phyloP scores from a whole-genome alignment of 1,140 invertebrate genomes.

The Phthorimaea operculella region DNA sequence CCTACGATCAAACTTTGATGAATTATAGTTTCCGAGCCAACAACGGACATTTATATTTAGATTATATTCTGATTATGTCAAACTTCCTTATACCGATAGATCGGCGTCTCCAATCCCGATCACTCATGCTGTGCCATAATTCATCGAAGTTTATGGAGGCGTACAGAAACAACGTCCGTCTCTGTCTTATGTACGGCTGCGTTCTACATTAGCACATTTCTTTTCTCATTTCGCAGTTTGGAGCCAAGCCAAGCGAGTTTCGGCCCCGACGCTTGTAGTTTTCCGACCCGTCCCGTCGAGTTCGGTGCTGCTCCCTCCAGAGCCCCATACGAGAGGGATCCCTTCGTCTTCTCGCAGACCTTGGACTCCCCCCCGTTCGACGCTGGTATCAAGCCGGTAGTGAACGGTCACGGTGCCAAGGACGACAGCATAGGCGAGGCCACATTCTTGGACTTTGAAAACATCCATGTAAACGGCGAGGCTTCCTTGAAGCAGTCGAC shows the following conservation, averaged over 20 bases:
- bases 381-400: slow-evolving; percentile 24
- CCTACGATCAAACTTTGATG: too few species aligned
- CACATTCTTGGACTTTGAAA: slow-evolving; percentile 58
- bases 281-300: slow-evolving; percentile 59
- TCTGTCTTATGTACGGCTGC: slow-evolving; percentile 49
- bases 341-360: slow-evolving; percentile 29
- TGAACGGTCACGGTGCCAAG: slow-evolving; percentile 30
- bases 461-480: slow-evolving; percentile 32
- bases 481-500: slow-evolving; percentile 47
- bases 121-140: slow-evolving; percentile 49
- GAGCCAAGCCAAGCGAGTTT: slow-evolving; percentile 67
- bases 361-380: slow-evolving; percentile 42
- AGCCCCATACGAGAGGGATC: slow-evolving; percentile 39
- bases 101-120: slow-evolving; percentile 50
- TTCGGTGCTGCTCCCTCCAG: slow-evolving; percentile 50
- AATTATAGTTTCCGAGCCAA: slow-evolving; percentile 8
- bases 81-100: slow-evolving; percentile 51
- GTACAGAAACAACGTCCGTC: slow-evolving; percentile 47
- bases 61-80: slow-evolving; percentile 46
- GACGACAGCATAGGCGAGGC: slow-evolving; percentile 56
- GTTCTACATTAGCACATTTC: slow-evolving; percentile 59
- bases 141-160: slow-evolving; percentile 55
- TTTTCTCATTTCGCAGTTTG: slow-evolving; percentile 68
- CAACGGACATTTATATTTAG: slow-evolving; percentile 46
- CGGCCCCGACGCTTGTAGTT: slow-evolving; percentile 59